Conservation (phyloP, 2,113 vertebrate species). For the Calonectris borealis region DNA sequence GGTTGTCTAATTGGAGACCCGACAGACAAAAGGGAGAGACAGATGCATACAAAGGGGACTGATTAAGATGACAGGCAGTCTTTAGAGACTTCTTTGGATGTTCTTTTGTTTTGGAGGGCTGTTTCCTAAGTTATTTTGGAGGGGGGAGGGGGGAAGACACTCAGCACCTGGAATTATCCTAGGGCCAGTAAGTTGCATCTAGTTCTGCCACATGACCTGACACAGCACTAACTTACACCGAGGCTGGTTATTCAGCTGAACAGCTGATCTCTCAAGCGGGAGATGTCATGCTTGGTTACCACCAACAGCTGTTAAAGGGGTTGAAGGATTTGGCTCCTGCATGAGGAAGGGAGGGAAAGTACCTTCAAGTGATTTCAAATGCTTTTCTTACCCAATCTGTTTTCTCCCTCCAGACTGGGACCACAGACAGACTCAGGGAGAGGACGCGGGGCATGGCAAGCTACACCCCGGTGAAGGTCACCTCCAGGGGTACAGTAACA, state of each 20-base stretch:
- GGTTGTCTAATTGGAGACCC: not conserved
- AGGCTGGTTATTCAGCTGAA: not conserved
- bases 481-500: not conserved
- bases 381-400: not conserved
- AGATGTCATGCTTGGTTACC: not conserved
- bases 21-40: not conserved
- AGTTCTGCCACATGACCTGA: not conserved
- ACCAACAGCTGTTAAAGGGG: not conserved
- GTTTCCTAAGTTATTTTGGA: not conserved
- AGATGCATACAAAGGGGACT: accelerated
- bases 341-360: not conserved
- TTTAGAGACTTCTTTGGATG: not conserved
- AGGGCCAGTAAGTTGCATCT: not conserved
- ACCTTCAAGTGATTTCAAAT: not conserved
- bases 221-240: not conserved
- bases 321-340: not conserved
- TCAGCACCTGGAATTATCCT: not conserved
- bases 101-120: not conserved
- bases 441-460: not conserved
- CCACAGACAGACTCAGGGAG: not conserved
- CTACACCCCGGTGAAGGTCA: accelerated
- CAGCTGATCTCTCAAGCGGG: not conserved
- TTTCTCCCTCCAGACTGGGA: not conserved
- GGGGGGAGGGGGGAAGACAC: not conserved
- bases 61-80: not conserved